A percentile compares a stretch with the other conserved stretches of the same genome.
phyloP scores from a whole-genome alignment of 2,113 vertebrate genomes.

The Guaruba guarouba region DNA sequence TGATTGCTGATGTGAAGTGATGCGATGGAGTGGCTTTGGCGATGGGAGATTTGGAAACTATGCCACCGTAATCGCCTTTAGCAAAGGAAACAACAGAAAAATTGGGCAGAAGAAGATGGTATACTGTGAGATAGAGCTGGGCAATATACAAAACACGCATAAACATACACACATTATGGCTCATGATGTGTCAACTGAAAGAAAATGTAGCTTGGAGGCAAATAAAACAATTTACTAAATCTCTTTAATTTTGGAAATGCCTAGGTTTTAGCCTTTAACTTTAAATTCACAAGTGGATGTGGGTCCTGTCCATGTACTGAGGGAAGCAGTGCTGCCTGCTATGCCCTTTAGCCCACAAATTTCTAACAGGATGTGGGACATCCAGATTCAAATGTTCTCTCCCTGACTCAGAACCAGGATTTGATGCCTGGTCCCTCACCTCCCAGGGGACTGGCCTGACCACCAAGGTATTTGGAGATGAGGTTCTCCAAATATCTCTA shows the following conservation, averaged over 20 bases:
- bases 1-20: slow-evolving; percentile 92
- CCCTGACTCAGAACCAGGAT: background rate
- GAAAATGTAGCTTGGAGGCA: background rate
- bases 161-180: background rate
- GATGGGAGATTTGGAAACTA: slow-evolving; percentile 92
- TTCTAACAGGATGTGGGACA: slow-evolving; percentile 15
- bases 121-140: background rate
- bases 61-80: slow-evolving; percentile 84
- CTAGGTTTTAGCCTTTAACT: background rate
- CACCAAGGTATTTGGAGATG: background rate
- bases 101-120: background rate
- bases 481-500: background rate
- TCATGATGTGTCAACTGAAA: background rate
- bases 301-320: background rate
- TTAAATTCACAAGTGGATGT: background rate
- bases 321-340: background rate
- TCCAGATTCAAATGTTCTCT: background rate
- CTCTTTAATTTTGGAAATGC: background rate
- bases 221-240: background rate
- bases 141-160: background rate
- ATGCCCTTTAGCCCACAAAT: background rate
- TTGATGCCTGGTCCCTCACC: background rate
- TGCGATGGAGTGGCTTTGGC: slow-evolving; percentile 81
- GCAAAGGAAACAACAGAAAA: background rate
- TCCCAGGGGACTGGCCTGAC: background rate